Base-by-base conservation (phyloP, 2,888 invertebrate genomes). In the Cetonia aurata region DNA sequence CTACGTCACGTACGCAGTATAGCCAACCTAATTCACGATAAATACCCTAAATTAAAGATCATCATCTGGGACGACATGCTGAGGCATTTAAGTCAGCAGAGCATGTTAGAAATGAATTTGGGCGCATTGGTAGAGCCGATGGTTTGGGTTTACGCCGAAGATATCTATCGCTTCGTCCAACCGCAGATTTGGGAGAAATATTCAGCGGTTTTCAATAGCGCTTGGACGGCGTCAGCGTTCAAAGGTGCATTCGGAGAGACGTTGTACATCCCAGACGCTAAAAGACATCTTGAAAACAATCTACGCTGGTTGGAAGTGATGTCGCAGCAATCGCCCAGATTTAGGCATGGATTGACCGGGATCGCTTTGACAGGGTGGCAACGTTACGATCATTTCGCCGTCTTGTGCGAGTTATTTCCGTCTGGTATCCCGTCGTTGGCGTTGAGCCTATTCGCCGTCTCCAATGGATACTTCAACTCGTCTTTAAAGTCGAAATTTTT, bases 61-160 rank as follows among this genome's bases (percentile, higher is more conserved):
- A 89, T 94, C 70, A 90, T 94, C 78, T 94, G 94, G 94, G 93
- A 94, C 79, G 94, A 94, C 80, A 93, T 94, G 92, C 82, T 94
- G 68, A 83, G 93, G 0, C 89, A 90, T 76, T 86, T 92, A 75
- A 86, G 89, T 1, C 83, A 88, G 55, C 87, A 88, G 72, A 86
- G 87, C 72, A 85, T 92, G 83, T 85, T 89, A 69, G 88, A 89
- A 72, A 88, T 88, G 33, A 88, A 88, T 50, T 85, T 93, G 13
- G 91, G 91, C 0, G 85, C 86, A 41, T 84, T 91, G 46, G 92
- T 93, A 0, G 92, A 93, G 78, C 92, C 92, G 0, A 93, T 93
- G 92, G 89, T 93, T 31, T 94, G 94, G 93, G 92, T 92, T 3
- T 94, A 94, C 79, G 90, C 91, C 9, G 91, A 90, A 78, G 91